Evolutionary conservation across 1,140 invertebrate genomes (phyloP), one percentile per base, ranked within the genome.

Genomic region (Apis cerana): DNA sequence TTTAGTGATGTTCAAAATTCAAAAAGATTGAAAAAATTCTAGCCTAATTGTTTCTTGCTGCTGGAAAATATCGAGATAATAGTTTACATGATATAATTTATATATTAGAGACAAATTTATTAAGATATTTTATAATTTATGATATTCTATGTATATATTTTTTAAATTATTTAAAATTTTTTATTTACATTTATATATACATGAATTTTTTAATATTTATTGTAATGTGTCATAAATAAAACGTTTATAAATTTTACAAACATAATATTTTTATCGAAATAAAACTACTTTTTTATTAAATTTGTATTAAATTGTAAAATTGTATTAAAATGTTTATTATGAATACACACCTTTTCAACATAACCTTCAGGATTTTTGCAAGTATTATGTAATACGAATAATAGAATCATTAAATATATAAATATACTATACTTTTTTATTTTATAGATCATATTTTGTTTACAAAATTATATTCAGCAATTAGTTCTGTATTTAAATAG

Each of bases 41-140:
- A 74, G 61, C 61, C 33, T 80, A 43, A 64, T 80, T 48, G 52
- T 75, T 80, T 48, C 11, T 19, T 65, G 9, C 56, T 62, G 27
- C 27, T 61, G 27, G 59, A 65, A 74, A 74, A 74, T 54, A 48
- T 65, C n/a, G n/a, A 43, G 12, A 23, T 59, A 23, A 23, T 80
- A 50, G n/a, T 79, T 62, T 27, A 2, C 48, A 21, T 5, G 48
- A 72, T 80, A 43, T 52, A 21, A 17, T 15, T 23, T 43, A 1
- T 50, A 10, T 43, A 23, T 50, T n/a, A 1, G 1, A 68, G 10
- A 71, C 50, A 69, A 10, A 59, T 27, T 9, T 27, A 74, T 59
- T 19, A 2, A 27, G 17, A 13, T 10, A 43, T 48, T 48, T 48
- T 43, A 15, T 8, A 1, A 5, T 19, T 56, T 11, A 3, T 0